Evolutionary conservation across 1,140 invertebrate genomes (phyloP).

Genomic region (Drosophila persimilis): DNA sequence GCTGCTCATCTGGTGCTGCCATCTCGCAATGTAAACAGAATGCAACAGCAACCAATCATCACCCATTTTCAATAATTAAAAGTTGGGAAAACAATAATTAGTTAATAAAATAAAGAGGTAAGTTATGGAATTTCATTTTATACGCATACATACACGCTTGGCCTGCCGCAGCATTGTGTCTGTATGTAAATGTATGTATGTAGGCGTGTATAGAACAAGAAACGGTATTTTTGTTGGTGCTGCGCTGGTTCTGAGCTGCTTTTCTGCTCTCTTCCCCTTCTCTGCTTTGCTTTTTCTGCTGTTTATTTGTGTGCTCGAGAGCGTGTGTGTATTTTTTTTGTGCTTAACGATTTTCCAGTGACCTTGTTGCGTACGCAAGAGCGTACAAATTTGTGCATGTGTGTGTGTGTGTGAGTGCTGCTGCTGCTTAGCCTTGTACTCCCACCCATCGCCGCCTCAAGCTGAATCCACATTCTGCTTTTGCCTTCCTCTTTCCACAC

Average conservation of each 20-base stretch:
- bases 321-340: slow-evolving; percentile 31
- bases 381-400: slow-evolving; percentile 42
- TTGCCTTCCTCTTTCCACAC: slow-evolving; percentile 29
- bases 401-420: slow-evolving; percentile 36
- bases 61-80: not conserved
- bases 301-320: slow-evolving; percentile 42
- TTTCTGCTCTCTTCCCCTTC: too few species aligned
- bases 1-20: not conserved
- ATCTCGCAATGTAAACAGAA: slow-evolving; percentile 9
- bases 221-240: too few species aligned
- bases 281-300: too few species aligned
- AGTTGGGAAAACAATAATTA: slow-evolving; percentile 25
- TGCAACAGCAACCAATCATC: slow-evolving; percentile 2
- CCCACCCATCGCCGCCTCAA: slow-evolving; percentile 1
- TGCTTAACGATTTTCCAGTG: slow-evolving; percentile 83
- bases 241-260: too few species aligned
- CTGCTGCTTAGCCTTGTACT: slow-evolving; percentile 71
- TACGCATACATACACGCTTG: too few species aligned
- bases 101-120: slow-evolving; percentile 16
- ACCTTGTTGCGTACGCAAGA: slow-evolving; percentile 82
- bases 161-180: not conserved
- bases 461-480: not conserved
- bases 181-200: not conserved
- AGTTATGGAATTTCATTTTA: not conserved
- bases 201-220: slow-evolving; percentile 6